These are phyloP conservation scores for Cremastinae sp. DNA, from an alignment of 2,888 invertebrate genomes.

Conservation along the genomic window DNA sequence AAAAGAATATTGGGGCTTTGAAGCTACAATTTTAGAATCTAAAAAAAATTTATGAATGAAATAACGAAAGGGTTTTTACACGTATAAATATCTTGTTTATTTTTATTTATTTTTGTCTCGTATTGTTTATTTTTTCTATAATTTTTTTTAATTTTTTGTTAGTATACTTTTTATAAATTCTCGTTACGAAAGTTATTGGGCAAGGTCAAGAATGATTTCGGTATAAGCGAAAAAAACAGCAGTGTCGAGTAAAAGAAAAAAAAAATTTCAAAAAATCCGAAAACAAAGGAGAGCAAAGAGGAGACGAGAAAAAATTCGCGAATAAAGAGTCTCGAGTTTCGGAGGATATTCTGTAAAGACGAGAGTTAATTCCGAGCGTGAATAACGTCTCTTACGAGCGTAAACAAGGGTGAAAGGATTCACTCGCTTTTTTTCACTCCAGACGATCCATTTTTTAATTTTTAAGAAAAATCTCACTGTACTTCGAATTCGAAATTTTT, in stretches of 20 bases:
- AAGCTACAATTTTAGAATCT: too few relatives aligned
- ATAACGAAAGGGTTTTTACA: too few relatives aligned
- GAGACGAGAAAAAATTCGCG: conserved; percentile 21
- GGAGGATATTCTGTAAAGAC: conserved; percentile 32
- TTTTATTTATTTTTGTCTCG: too few relatives aligned
- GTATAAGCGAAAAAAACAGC: conserved; percentile 12
- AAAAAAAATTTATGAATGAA: too few relatives aligned
- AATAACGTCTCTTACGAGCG: conserved; percentile 59
- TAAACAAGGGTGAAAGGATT: conserved; percentile 59
- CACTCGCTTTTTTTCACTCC: conserved; percentile 42
- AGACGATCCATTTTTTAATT: too few relatives aligned
- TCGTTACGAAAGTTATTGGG: conserved; percentile 11
- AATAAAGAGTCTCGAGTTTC: conserved; percentile 42
- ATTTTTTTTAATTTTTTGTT: conserved; percentile 6
- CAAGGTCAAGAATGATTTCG: conserved; percentile 40
- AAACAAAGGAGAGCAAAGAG: conserved; percentile 4
- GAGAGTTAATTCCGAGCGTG: conserved; percentile 60
- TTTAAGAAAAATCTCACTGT: too few relatives aligned
- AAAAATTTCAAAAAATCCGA: neutral
- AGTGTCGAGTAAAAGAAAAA: neutral
- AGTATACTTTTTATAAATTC: neutral
- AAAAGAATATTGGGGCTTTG: too few relatives aligned
- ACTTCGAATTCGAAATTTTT: too few relatives aligned
- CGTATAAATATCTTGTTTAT: too few relatives aligned
- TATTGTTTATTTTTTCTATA: neutral